Evolutionary conservation across 2,113 vertebrate genomes (phyloP), one percentile per base, ranked within the genome.

Genomic region (Channa argus): DNA sequence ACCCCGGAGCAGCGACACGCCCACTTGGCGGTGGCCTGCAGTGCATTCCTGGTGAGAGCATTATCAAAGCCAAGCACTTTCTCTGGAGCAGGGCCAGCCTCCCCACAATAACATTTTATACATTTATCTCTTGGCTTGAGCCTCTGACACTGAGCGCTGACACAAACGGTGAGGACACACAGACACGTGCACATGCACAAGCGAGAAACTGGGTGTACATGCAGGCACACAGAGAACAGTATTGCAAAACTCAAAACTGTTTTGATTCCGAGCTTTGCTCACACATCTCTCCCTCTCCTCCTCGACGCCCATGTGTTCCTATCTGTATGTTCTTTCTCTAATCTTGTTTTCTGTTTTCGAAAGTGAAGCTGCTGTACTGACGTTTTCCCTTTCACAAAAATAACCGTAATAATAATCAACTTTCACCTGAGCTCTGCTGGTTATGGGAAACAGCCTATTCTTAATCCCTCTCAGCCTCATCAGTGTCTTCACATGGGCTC

Each of bases 21-120:
- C 93, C 89, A 89, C 89, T 93, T 94, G 92, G 93, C 91, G 59
- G 66, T 75, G 7, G 83, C 81, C 80, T 79, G 79, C 88, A 81
- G 89, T 90, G 92, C 93, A 95, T 94, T 95, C 94, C 92, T 94
- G 90, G 89, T 92, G 91, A 93, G 93, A 89, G 90, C 91, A 93
- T 90, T 94, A 93, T 95, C 93, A 93, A 93, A 94, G 90, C 90
- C 90, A 89, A 93, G 91, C 89, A 91, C 92, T 93, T 93, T 92
- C 91, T 92, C 89, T 92, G 90, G 92, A 90, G 74, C 77, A 39
- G 70, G 67, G 89, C 90, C 92, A 89, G 84, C 79, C 71, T 67
- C 73, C 73, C 92, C 88, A 82, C 92, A 93, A 92, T 86, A 92
- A 92, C 91, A 92, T 93, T 91, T 94, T 82, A 90, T 91, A 91